Percentiles rank a stretch among this genome's conserved stretches.
Conservation (phyloP, 2,888 invertebrate genomes). For the Glyphotaelius pellucidus region DNA sequence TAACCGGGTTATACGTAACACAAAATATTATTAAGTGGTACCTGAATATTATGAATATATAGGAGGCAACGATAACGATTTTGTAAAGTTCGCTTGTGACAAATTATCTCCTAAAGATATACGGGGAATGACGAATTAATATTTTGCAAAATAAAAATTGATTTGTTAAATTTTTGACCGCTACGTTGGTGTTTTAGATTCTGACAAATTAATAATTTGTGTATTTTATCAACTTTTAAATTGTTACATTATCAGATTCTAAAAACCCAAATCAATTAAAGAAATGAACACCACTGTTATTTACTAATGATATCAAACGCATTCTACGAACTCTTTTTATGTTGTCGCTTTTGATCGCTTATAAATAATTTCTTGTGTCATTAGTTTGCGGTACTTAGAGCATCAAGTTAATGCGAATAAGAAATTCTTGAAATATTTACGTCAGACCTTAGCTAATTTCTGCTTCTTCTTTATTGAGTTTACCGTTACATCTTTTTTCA, state of each 20-base stretch:
- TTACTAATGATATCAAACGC: not conserved
- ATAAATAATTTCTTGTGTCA: not conserved
- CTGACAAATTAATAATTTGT: no score
- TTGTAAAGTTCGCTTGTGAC: no score
- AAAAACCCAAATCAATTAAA: not conserved
- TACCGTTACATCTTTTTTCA: not conserved
- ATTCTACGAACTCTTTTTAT: not conserved
- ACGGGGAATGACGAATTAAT: no score
- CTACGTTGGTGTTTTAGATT: no score
- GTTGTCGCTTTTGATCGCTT: not conserved
- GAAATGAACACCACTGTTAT: not conserved
- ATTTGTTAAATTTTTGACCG: no score
- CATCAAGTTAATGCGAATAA: not conserved
- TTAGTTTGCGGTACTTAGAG: not conserved
- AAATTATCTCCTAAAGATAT: no score
- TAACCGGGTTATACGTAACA: no score
- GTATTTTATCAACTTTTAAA: not conserved
- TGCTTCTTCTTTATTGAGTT: not conserved
- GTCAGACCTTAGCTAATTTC: constrained; percentile 7
- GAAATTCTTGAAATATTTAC: not conserved
- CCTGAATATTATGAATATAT: no score
- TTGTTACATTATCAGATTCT: not conserved
- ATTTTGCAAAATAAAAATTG: no score
- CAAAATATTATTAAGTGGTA: no score
- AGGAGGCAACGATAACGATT: no score